Evolutionary conservation across 2,797 vertebrate species (phyloP), one percentile per base, ranked within the genome.

Genomic region (Alouatta caraya): DNA sequence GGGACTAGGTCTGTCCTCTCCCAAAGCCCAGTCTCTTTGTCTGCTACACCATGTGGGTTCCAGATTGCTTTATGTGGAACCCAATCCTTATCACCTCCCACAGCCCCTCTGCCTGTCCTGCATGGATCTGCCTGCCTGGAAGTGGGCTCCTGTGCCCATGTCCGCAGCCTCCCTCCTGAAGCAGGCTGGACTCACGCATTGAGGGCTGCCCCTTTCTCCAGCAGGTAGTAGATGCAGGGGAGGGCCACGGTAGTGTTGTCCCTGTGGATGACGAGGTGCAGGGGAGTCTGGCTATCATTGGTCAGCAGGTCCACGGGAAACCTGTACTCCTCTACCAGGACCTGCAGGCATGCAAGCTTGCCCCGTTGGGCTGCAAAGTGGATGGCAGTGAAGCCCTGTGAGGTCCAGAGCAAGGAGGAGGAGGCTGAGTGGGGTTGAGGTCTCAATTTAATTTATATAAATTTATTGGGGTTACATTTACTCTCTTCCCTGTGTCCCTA

Each of bases 371-470:
- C 98, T 3, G 98, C 98, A 3, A 96, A 93, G 92, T 98, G 98
- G 59, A 98, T 76, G 13, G 98, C 98, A 1, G 98, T 97, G 97
- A 98, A 98, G 26, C 98, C 98, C 98, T 98, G 97, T 14, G 11
- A 28, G 2, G 37, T 17, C 37, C 30, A 72, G 46, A 73, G 33
- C 9, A 2, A 57, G 5, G 21, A 50, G 80, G 46, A 84, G 42
- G 50, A 64, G 50, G 46, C 70, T 88, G 79, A 97, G 46, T 19
- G n/a, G 21, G n/a, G 13, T 2, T 13, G 57, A 21, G 61, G 30
- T 15, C 59, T 15, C 30, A 85, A 22, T 37, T 83, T 30, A 21
- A 61, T 48, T 15, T 37, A 55, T 12, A 33, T 0, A 26, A 15
- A 1, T 10, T 30, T 6, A 24, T 73, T 33, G 11, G 72, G 39